Conservation (phyloP, 2,113 vertebrate species). For the Prunella himalayana region DNA sequence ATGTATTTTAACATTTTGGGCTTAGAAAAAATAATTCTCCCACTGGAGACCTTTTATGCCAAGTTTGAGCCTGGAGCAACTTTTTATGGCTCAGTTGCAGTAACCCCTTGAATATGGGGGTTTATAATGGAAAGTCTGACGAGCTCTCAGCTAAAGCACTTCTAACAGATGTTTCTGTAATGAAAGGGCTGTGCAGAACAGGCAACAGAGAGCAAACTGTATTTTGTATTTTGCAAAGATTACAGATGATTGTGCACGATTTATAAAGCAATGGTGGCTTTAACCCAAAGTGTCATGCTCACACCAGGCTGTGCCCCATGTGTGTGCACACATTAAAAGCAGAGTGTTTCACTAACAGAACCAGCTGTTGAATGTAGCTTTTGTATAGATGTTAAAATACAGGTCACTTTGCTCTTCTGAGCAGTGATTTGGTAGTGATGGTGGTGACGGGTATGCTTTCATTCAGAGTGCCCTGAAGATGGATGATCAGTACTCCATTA, state of each 20-base stretch:
- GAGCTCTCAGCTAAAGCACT: not conserved
- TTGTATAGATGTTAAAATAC: not conserved
- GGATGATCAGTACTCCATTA: not conserved
- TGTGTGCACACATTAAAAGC: not conserved
- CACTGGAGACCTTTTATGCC: slow-evolving; percentile 35
- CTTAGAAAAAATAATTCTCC: not conserved
- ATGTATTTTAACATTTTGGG: slow-evolving; percentile 22
- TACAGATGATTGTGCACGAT: not conserved
- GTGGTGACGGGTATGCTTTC: not conserved
- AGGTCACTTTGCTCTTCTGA: not conserved
- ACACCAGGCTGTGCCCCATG: not conserved
- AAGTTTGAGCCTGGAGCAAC: slow-evolving; percentile 54
- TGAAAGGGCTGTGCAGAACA: slow-evolving; percentile 13
- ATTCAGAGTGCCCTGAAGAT: not conserved
- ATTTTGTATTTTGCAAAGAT: slow-evolving; percentile 9
- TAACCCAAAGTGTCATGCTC: not conserved
- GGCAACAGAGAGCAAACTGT: slow-evolving; percentile 1
- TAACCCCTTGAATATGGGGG: slow-evolving; percentile 52
- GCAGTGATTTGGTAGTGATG: not conserved
- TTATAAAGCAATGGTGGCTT: not conserved
- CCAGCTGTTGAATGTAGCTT: not conserved
- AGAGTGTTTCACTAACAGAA: accelerated
- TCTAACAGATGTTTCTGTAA: slow-evolving; percentile 59
- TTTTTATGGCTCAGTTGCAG: slow-evolving; percentile 47
- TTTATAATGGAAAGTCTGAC: slow-evolving; percentile 65